Conservation (phyloP, 2,797 vertebrate species). For the Zenarchopterus dispar region DNA sequence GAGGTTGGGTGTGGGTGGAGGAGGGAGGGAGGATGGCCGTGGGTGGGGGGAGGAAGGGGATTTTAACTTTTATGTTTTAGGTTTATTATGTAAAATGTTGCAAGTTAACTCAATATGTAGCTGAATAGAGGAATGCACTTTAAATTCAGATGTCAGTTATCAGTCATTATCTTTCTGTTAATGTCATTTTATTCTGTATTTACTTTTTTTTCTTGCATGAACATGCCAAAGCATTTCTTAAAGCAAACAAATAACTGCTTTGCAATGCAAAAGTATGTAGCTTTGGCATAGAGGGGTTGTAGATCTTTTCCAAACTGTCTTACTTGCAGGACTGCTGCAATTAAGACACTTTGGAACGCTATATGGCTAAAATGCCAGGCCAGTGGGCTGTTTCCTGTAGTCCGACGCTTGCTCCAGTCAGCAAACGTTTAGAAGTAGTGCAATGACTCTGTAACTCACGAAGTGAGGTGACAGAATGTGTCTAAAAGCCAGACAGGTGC, state of each 20-base stretch:
- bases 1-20: conserved; percentile 15
- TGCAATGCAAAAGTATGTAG: conserved; percentile 44
- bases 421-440: conserved; percentile 82
- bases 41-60: conserved; percentile 24
- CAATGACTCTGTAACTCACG: conserved; percentile 80
- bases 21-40: conserved; percentile 32
- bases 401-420: conserved; percentile 82
- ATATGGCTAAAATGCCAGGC: conserved; percentile 42
- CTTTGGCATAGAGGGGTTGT: conserved; percentile 30
- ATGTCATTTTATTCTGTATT: conserved; percentile 16
- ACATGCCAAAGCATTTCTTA: conserved; percentile 5
- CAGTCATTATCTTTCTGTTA: conserved; percentile 8
- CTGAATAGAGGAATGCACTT: conserved; percentile 51
- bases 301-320: conserved; percentile 45
- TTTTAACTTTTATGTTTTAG: conserved; percentile 12
- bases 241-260: background rate
- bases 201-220: background rate
- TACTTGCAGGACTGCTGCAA: conserved; percentile 43
- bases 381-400: conserved; percentile 80
- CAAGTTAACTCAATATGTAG: conserved; percentile 60
- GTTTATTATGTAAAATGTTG: conserved; percentile 49
- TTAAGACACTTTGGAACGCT: conserved; percentile 51
- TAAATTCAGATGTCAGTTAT: conserved; percentile 46
- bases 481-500: conserved; percentile 30
- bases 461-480: conserved; percentile 58